Conservation (phyloP, 2,113 vertebrate species). For the Poecile atricapillus region DNA sequence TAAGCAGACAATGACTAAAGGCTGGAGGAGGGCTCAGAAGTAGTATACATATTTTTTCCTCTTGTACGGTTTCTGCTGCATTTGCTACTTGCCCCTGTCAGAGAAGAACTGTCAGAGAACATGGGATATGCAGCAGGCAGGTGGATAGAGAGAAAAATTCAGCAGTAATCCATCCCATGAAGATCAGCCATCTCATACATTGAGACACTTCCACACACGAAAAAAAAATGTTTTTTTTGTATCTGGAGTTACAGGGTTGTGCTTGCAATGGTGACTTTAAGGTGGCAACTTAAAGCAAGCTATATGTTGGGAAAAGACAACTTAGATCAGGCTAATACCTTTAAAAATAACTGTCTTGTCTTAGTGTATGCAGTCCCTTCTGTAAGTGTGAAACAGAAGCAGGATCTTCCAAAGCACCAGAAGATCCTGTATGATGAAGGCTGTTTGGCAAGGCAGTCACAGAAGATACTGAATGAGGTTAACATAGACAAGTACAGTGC, state of each 20-base stretch:
- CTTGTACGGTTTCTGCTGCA: background rate
- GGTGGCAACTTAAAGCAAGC: background rate
- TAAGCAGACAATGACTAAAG: background rate
- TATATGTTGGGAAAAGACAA: background rate
- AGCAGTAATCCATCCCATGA: background rate
- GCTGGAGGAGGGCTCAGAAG: background rate
- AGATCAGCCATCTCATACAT: background rate
- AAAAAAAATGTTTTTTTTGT: background rate
- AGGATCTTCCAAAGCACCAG: background rate
- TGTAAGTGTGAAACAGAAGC: background rate
- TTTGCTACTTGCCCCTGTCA: background rate
- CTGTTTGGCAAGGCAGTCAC: background rate
- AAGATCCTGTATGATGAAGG: background rate
- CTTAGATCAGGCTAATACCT: background rate
- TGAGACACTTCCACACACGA: background rate
- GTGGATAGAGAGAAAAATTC: background rate
- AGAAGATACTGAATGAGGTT: background rate
- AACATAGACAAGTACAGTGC: background rate
- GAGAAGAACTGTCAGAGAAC: background rate
- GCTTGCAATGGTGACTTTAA: background rate
- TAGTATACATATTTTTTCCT: background rate
- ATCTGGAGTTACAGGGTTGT: background rate
- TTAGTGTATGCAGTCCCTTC: background rate
- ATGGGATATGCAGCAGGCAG: background rate
- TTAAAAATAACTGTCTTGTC: background rate